Evolutionary conservation across 2,888 invertebrate species (phyloP), one percentile per base, ranked within the genome.

Genomic region (Leuctra nigra): DNA sequence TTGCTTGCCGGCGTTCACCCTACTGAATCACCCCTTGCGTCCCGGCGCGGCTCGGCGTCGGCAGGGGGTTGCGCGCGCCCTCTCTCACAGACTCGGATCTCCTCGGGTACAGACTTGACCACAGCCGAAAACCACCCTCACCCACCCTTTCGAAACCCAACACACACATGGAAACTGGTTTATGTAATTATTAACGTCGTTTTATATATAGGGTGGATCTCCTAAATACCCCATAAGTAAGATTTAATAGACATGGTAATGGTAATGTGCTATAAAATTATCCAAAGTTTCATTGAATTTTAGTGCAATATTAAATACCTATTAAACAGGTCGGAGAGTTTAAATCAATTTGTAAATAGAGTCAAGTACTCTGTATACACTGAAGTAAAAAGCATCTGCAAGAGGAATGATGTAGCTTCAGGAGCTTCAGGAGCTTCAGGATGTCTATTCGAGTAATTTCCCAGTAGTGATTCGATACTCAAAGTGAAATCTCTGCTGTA

Each of bases 41-140:
- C 13, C 48, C 48, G 35, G 16, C 14, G 33, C 50, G 7, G 50
- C 4, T 9, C 14, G 35, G 2, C 35, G 50, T 18, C 50, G 35
- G 11, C 50, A 24, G 6, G 35, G 35, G 22, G 22, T 4, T 20
- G 33, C 22, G 18, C 14, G 18, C 50, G 33, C 48, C 4, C 48
- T n/a, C 7, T 9, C 41, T 4, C 16, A 16, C 6, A 3, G 11
- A 20, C 16, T 50, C 50, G 50, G 50, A 20, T 14, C 9, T 16
- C 33, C 13, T 35, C 50, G 50, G 35, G 13, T 33, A 33, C 18
- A 50, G 33, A 20, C 50, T 50, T 50, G 50, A 50, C 50, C 50
- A 50, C 50, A 50, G 50, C 11, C 33, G 33, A 50, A 50, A 35
- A 50, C 48, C 50, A 50, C 50, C 50, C 50, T 50, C 22, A 23